Evolutionary conservation across 2,888 invertebrate genomes (phyloP).

Genomic region (Pyrgus malvae): DNA sequence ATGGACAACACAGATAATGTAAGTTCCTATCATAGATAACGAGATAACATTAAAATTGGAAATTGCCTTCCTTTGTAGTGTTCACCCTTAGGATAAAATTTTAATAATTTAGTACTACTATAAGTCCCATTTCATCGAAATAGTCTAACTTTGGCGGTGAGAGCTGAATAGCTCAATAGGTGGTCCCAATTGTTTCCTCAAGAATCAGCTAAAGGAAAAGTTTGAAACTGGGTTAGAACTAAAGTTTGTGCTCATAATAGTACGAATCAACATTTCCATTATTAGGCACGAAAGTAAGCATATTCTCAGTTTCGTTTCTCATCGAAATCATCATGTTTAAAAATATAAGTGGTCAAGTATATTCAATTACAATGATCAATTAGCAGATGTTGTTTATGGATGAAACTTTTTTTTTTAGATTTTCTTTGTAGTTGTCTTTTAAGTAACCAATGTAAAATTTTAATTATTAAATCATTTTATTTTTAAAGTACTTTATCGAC

Average conservation of each 20-base stretch:
- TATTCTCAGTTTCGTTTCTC: too few species aligned
- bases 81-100: constrained; percentile 7
- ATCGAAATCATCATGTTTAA: too few species aligned
- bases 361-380: too few species aligned
- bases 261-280: background rate
- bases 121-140: background rate
- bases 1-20: too few species aligned
- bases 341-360: too few species aligned
- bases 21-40: background rate
- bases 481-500: too few species aligned
- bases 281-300: too few species aligned
- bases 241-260: background rate
- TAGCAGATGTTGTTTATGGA: too few species aligned
- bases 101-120: constrained; percentile 9
- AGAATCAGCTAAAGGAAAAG: background rate
- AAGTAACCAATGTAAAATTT: too few species aligned
- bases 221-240: background rate
- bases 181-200: constrained; percentile 7
- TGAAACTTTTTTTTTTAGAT: too few species aligned
- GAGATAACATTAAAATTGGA: background rate
- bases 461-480: too few species aligned
- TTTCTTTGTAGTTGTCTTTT: too few species aligned
- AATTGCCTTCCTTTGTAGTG: background rate
- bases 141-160: background rate
- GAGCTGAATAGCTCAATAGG: constrained; percentile 11